A percentile compares a stretch with the other conserved stretches of the same genome.
Evolutionary conservation across 1,140 invertebrate genomes (phyloP).

Genomic region (Bombus polaris): DNA sequence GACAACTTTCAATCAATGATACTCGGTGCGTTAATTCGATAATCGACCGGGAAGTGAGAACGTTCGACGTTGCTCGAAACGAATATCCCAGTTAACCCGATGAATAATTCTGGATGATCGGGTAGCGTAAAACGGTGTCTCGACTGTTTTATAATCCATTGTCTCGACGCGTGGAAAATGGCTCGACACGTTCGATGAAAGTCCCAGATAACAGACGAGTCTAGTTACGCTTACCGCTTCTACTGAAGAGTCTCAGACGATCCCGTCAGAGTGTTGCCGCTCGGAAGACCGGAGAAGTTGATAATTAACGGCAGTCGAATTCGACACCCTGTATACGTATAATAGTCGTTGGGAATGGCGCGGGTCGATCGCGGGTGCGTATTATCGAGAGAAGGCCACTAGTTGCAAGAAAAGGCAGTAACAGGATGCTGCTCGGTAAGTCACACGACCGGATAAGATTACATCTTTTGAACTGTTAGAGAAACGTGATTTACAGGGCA

Average conservation of each 20-base stretch:
- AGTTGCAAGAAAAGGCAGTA: not conserved
- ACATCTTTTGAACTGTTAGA: constrained; percentile 12
- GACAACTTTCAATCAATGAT: constrained; percentile 38
- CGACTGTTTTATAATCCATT: not conserved
- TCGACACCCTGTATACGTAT: not conserved
- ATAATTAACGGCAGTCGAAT: not conserved
- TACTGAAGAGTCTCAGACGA: not conserved
- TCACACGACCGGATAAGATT: constrained; percentile 35
- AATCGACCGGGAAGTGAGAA: not conserved
- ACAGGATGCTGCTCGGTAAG: constrained; percentile 22
- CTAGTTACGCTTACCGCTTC: not conserved
- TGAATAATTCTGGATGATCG: not conserved
- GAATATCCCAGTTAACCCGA: not conserved
- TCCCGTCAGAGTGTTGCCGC: not conserved
- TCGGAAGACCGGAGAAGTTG: too few relatives aligned
- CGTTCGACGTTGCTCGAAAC: not conserved
- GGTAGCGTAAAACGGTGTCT: not conserved
- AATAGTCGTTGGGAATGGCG: not conserved
- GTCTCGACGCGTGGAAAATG: not conserved
- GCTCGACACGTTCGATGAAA: not conserved
- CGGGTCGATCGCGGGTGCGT: not conserved
- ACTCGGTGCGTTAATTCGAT: constrained; percentile 17
- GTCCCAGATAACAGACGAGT: not conserved
- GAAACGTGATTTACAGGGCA: not conserved
- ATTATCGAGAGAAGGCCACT: not conserved